Evolutionary conservation across 2,888 invertebrate species (phyloP), one percentile per base, ranked within the genome.

Genomic region (Allacma fusca): DNA sequence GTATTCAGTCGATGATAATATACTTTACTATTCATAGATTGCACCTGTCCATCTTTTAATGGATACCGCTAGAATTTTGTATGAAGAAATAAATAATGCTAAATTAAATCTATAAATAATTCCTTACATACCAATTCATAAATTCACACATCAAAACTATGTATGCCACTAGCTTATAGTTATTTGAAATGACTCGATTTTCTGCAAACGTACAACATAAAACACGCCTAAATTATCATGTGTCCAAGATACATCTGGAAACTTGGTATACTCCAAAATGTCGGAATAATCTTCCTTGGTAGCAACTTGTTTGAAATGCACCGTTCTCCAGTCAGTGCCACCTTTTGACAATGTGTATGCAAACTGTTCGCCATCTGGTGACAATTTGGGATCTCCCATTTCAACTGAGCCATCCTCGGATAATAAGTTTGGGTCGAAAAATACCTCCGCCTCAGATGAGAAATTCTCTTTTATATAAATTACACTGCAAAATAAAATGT

Each of bases 391-490:
- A n/a, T 40, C 68, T 0, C 68, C 68, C 19, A 40, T n/a, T 21
- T 19, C 1, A n/a, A 40, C 5, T 12, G 68, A 28, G 4, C 40
- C 40, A 21, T 69, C 68, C 1, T 34, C 23, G 1, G 68, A 69
- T 19, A 69, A 69, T 23, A 23, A 40, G 23, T 69, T 69, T 4
- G 68, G 68, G 43, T 69, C 68, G 21, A 69, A 34, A 21, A 69
- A 69, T 7, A 89, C 87, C 68, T 84, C 78, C 0, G 85, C 81
- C 80, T 89, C 88, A 9, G 86, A 86, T 7, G 88, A 86, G 23
- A 89, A 81, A 0, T 85, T 81, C 78, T 88, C 88, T 85, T 88
- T 88, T 1, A 88, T 86, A 84, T 89, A 90, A 77, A 88, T 77
- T 12, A 89, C 89, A 83, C 89, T 89, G 85, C 80, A 79, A 82